Conservation (phyloP, 2,113 vertebrate genomes). For the Pseudonaja textilis region DNA sequence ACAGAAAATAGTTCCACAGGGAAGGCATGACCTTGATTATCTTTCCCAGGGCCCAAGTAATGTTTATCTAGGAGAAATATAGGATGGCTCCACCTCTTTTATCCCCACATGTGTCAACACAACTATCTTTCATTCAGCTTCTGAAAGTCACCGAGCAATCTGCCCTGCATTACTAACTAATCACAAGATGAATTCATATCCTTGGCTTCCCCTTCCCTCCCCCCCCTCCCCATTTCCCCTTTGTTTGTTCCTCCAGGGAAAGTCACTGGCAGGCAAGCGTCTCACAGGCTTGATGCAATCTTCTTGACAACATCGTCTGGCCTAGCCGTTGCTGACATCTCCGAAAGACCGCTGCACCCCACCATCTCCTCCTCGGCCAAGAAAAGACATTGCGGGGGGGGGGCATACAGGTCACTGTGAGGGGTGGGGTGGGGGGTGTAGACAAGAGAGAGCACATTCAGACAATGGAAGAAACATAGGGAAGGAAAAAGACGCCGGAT, state of each 20-base stretch:
- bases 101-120: not conserved
- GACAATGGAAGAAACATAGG: conserved; percentile 34
- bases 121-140: not conserved
- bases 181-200: conserved; percentile 6
- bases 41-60: not conserved
- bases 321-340: conserved; percentile 31
- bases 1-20: not conserved
- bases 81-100: not conserved
- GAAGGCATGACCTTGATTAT: not conserved
- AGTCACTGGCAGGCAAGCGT: conserved; percentile 92
- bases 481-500: conserved; percentile 21
- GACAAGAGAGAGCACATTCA: conserved; percentile 53
- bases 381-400: conserved; percentile 38
- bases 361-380: conserved; percentile 32
- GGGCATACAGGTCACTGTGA: conserved; percentile 53
- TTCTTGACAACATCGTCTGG: conserved; percentile 77
- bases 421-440: conserved; percentile 49
- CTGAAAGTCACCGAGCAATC: not conserved
- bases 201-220: conserved; percentile 25
- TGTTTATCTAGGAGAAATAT: not conserved
- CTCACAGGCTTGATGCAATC: conserved; percentile 97
- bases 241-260: conserved; percentile 77
- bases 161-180: not conserved
- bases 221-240: conserved; percentile 40
- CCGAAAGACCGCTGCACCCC: conserved; percentile 43